These are phyloP conservation scores for Lophura nycthemera DNA, from an alignment of 2,113 vertebrate species.

Conservation along the genomic window DNA sequence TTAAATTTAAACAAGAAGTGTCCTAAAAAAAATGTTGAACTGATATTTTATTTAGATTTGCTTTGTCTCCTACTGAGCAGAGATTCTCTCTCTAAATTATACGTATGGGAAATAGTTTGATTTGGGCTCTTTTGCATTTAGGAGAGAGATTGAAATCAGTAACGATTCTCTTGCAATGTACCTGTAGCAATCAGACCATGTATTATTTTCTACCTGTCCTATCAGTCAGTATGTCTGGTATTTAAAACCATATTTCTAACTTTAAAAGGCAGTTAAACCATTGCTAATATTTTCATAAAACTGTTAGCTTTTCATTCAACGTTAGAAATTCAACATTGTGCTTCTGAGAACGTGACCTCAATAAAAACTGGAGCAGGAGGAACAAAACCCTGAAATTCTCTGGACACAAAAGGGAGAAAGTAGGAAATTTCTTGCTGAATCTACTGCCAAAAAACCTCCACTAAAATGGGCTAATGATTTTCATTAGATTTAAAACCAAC, in stretches of 20 bases:
- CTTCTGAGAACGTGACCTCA: neutral
- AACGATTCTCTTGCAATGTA: conserved; percentile 11
- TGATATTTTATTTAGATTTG: conserved; percentile 51
- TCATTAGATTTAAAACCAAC: neutral
- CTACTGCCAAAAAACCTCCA: neutral
- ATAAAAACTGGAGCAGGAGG: neutral
- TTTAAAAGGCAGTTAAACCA: neutral
- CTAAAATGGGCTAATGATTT: neutral
- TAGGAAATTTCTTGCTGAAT: neutral
- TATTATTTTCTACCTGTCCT: neutral
- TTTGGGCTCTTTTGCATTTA: conserved; percentile 47
- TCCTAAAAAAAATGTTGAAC: conserved; percentile 24
- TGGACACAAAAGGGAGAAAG: neutral
- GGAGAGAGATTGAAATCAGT: neutral
- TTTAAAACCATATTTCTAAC: conserved; percentile 2
- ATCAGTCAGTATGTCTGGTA: neutral
- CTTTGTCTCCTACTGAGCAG: conserved; percentile 23
- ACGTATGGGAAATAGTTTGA: conserved; percentile 3
- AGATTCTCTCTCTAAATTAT: conserved; percentile 16
- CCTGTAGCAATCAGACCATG: neutral
- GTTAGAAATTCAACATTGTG: neutral
- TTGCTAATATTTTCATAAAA: neutral
- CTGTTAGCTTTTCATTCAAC: neutral
- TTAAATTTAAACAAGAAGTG: conserved; percentile 40
- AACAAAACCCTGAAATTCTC: neutral